Evolutionary conservation across 2,888 invertebrate genomes (phyloP).

Genomic region (Tenthredo scrophulariae): DNA sequence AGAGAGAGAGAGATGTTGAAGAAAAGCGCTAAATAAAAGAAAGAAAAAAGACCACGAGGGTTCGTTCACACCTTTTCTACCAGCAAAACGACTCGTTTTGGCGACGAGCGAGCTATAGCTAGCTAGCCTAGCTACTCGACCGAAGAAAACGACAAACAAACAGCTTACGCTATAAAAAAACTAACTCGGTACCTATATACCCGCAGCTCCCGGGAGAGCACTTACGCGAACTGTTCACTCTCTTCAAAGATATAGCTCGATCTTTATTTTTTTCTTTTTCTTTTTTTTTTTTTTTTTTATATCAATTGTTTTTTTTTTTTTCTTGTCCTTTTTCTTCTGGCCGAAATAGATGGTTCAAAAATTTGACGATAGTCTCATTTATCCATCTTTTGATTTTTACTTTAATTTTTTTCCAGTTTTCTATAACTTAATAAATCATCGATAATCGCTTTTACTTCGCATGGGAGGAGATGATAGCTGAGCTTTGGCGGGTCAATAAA

Average conservation of each 20-base stretch:
- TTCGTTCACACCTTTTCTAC: constrained; percentile 44
- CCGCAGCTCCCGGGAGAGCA: constrained; percentile 3
- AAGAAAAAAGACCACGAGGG: not conserved
- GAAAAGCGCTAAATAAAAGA: not conserved
- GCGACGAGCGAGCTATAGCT: not conserved
- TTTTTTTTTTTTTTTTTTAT: not conserved
- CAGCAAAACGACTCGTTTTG: not conserved
- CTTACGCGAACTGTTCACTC: not conserved
- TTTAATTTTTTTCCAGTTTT: not conserved
- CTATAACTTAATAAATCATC: not conserved
- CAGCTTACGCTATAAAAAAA: not conserved
- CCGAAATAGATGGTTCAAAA: not conserved
- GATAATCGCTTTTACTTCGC: not conserved
- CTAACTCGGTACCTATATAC: not conserved
- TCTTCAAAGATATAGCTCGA: not conserved
- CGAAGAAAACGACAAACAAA: constrained; percentile 14
- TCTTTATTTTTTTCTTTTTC: no score
- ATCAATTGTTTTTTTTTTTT: no score
- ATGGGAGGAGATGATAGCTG: not conserved
- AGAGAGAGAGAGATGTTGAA: not conserved
- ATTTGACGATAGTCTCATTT: not conserved
- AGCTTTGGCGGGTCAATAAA: not conserved
- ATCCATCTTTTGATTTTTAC: not conserved
- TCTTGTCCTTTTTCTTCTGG: not conserved
- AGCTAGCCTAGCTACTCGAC: not conserved